Base-by-base conservation (phyloP, 2,888 invertebrate genomes). In the Willowsia nigromaculata region DNA sequence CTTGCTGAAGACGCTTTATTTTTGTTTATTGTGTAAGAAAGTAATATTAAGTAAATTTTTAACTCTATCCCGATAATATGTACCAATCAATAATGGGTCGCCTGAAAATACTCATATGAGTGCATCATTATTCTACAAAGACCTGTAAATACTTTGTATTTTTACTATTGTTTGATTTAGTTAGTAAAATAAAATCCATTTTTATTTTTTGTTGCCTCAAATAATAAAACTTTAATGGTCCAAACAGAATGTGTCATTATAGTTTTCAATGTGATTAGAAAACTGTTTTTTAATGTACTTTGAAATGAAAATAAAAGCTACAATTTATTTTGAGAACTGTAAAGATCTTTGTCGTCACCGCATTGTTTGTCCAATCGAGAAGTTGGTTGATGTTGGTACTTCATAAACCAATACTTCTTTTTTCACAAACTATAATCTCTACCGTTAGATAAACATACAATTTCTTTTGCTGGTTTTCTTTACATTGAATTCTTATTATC, bases 1-100 rank as follows among this genome's bases (percentile, higher is more conserved):
- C 59, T 85, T 76, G 76, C 85, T 85, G 76, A 85, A 13, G 85
- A 85, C 56, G 85, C 76, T 85, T 85, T 85, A 85, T 53, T 56
- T 33, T 81, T 50, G 27, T 62, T n/a, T 40, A n/a, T 56, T 56
- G 59, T 59, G 62, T 62, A 56, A 43, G 50, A 78, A 78, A 56
- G 4, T 43, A 71, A 40, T 22, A 22, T 71, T 50, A 50, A 50
- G 18, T n/a, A 50, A n/a, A 50, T 9, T 3, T 43, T 43, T 43
- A 43, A 13, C 9, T 6, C 11, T 43, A 43, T 43, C 13, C 13
- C 13, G 9, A 43, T 43, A 43, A 43, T 3, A n/a, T n/a, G n/a
- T n/a, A n/a, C 43, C 43, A 43, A 43, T 43, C 13, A 43, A 43
- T n/a, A 43, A 43, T 43, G 43, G 71, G 53, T 50, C 43, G 56